Percentiles rank a stretch among this genome's conserved stretches.
Evolutionary conservation across 2,797 vertebrate genomes (phyloP).

Genomic region (Graptemys geographica): DNA sequence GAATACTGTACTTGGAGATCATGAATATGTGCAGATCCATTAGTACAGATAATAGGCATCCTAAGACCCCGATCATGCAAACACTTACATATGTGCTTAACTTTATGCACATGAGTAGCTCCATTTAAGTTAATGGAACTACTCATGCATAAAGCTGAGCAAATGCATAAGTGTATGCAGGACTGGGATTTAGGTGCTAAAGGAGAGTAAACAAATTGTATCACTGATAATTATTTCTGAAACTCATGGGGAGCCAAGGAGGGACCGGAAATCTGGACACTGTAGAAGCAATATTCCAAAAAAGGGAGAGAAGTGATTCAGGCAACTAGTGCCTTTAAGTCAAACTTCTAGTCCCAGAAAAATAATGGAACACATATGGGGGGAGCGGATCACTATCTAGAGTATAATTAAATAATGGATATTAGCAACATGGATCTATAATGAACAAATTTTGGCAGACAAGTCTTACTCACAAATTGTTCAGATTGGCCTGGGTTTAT

Average conservation of each 20-base stretch:
- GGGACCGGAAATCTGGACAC: slow-evolving; percentile 42
- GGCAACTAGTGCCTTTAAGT: slow-evolving; percentile 8
- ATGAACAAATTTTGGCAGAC: neutral
- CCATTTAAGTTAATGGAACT: slow-evolving; percentile 59
- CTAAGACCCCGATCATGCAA: slow-evolving; percentile 65
- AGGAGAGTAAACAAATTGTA: slow-evolving; percentile 72
- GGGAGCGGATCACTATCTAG: neutral
- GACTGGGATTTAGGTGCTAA: slow-evolving; percentile 67
- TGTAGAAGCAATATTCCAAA: slow-evolving; percentile 10
- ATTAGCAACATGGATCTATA: neutral
- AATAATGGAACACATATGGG: neutral
- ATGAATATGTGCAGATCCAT: slow-evolving; percentile 66
- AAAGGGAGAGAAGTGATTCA: slow-evolving; percentile 25
- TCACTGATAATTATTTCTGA: slow-evolving; percentile 76
- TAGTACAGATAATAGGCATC: slow-evolving; percentile 72
- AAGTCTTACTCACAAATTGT: slow-evolving; percentile 36
- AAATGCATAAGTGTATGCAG: slow-evolving; percentile 57
- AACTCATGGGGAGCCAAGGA: slow-evolving; percentile 55
- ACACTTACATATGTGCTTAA: slow-evolving; percentile 69
- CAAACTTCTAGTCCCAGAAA: slow-evolving; percentile 13
- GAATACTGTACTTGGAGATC: slow-evolving; percentile 18
- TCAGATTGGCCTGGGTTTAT: slow-evolving; percentile 13
- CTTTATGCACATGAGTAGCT: slow-evolving; percentile 72
- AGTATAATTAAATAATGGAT: neutral
- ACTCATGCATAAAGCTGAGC: slow-evolving; percentile 67